Conservation (phyloP, 2,888 invertebrate species). For the Rhabditoides inermis region DNA sequence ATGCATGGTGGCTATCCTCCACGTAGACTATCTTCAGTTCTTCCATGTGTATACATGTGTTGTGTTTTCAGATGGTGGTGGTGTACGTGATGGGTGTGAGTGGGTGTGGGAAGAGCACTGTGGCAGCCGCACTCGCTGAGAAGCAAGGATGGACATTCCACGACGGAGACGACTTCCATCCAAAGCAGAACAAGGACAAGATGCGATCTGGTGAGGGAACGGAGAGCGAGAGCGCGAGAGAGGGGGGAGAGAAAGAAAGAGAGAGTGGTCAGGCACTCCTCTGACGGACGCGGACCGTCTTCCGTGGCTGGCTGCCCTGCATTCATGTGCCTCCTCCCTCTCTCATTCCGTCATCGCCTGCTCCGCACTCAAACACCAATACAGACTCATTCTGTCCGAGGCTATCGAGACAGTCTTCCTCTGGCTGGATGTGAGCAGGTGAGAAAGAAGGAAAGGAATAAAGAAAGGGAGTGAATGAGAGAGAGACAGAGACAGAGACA, state of each 20-base stretch:
- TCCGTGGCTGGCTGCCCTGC: conserved; percentile 47
- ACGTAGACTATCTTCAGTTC: neutral
- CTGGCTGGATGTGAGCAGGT: conserved; percentile 2
- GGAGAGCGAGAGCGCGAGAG: too few species aligned
- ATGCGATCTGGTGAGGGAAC: conserved; percentile 41
- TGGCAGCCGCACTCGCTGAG: conserved; percentile 19
- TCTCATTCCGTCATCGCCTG: conserved; percentile 42
- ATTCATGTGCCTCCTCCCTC: conserved; percentile 6
- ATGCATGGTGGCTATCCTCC: too few species aligned
- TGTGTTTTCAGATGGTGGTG: neutral
- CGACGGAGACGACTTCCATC: conserved; percentile 22
- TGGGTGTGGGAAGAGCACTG: conserved; percentile 26
- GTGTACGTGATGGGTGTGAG: conserved; percentile 26
- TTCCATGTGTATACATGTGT: too few species aligned
- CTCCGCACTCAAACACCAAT: conserved; percentile 52
- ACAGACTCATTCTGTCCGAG: conserved; percentile 30
- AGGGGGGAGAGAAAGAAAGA: too few species aligned
- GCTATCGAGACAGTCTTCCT: neutral
- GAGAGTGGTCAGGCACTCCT: conserved; percentile 9
- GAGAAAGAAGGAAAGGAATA: too few species aligned
- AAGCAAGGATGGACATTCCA: conserved; percentile 23
- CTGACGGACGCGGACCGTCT: conserved; percentile 50
- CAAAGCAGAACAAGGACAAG: conserved; percentile 50
- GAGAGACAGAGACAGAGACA: too few species aligned
- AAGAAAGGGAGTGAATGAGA: too few species aligned